Evolutionary conservation across 2,888 invertebrate species (phyloP).

Genomic region (Cacoxenus indagator): DNA sequence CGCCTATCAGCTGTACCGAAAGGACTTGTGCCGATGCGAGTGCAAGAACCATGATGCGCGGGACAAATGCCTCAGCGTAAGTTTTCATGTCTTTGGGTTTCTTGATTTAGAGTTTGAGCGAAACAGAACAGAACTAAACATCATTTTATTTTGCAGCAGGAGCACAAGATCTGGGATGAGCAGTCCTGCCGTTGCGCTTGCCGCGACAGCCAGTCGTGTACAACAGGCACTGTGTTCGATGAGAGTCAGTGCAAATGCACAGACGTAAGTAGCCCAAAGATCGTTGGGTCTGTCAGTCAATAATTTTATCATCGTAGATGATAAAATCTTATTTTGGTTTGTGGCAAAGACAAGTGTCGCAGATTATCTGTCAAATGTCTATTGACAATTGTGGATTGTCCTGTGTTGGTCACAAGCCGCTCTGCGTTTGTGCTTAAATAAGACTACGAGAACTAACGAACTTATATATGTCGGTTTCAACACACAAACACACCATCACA

Average conservation of each 20-base stretch:
- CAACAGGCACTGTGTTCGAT: conserved; percentile 76
- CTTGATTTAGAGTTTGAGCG: background rate
- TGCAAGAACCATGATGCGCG: conserved; percentile 76
- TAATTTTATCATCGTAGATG: no score
- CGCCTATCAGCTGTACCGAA: conserved; percentile 73
- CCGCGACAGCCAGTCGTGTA: conserved; percentile 73
- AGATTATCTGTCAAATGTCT: no score
- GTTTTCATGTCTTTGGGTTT: background rate
- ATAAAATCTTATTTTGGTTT: no score
- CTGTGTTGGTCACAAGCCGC: no score
- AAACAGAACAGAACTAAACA: no score
- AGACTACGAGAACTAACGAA: no score
- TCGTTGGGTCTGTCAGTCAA: no score
- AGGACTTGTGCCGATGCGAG: conserved; percentile 74
- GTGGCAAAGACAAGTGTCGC: no score
- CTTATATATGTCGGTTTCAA: no score
- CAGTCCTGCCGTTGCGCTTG: conserved; percentile 76
- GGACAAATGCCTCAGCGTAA: conserved; percentile 72
- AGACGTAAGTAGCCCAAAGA: conserved; percentile 65
- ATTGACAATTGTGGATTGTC: no score
- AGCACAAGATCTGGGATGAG: conserved; percentile 76
- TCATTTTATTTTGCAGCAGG: conserved; percentile 60
- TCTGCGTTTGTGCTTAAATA: no score
- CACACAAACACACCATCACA: no score
- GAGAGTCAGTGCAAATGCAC: conserved; percentile 68